phyloP scores from a whole-genome alignment of 2,888 invertebrate genomes.

The Sabatieria punctata region DNA sequence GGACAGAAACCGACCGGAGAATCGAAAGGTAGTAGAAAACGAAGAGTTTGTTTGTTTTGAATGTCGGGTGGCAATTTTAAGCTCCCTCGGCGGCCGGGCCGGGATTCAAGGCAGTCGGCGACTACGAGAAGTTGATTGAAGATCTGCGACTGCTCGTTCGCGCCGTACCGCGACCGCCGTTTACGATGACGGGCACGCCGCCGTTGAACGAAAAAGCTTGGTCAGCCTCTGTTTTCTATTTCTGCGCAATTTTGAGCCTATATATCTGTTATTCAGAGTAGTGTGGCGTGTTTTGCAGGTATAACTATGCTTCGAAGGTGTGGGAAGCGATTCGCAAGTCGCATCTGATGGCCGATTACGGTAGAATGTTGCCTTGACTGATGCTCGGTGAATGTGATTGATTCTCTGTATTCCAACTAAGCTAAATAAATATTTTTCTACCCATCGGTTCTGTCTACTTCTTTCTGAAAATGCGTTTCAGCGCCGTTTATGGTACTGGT shows the following conservation, averaged over 20 bases:
- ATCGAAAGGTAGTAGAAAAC: background rate
- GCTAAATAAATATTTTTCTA: too few relatives aligned
- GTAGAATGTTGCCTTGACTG: slow-evolving; percentile 51
- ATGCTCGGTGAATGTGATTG: too few relatives aligned
- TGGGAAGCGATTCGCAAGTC: slow-evolving; percentile 71
- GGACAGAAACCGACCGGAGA: slow-evolving; percentile 2
- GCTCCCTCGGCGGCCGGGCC: background rate
- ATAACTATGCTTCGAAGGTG: slow-evolving; percentile 32
- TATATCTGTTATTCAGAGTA: too few relatives aligned
- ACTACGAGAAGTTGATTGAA: background rate
- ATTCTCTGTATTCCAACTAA: too few relatives aligned
- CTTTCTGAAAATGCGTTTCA: too few relatives aligned
- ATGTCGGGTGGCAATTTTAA: background rate
- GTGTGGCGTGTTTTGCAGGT: background rate
- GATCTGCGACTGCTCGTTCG: background rate
- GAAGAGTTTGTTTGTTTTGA: background rate
- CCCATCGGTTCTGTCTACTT: too few relatives aligned
- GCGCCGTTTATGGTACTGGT: too few relatives aligned
- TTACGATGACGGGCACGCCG: background rate
- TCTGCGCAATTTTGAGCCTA: too few relatives aligned
- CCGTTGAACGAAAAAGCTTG: background rate
- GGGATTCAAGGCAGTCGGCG: background rate
- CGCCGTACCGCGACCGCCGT: background rate
- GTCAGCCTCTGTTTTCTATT: background rate
- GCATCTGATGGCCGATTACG: slow-evolving; percentile 63